Evolutionary conservation across 2,113 vertebrate genomes (phyloP).

Genomic region (Erythrolamprus reginae): DNA sequence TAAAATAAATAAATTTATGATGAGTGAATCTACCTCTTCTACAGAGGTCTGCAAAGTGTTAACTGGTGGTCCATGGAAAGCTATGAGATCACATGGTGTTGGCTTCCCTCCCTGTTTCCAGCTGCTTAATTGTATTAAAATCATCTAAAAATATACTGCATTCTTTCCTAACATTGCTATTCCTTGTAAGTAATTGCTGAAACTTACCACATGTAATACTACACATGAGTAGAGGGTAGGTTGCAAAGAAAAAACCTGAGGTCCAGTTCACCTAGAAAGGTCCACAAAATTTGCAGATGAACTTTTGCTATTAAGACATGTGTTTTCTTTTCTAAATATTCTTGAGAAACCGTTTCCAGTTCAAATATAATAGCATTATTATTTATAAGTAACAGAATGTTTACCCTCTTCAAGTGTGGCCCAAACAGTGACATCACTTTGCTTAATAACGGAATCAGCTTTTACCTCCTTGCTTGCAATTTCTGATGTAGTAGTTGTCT

Average conservation of each 20-base stretch:
- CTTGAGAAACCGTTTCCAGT: constrained; percentile 31
- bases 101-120: constrained; percentile 22
- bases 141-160: constrained; percentile 28
- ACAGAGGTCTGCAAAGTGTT: neutral
- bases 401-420: neutral
- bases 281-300: constrained; percentile 3
- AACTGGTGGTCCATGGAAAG: accelerated
- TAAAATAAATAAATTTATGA: too few relatives aligned
- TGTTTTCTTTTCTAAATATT: constrained; percentile 26
- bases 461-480: neutral
- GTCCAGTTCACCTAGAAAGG: neutral
- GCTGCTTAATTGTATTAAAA: constrained; percentile 17
- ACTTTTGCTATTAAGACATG: constrained; percentile 19
- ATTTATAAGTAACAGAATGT: neutral
- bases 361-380: constrained; percentile 19
- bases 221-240: neutral
- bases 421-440: neutral
- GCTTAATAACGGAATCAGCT: neutral
- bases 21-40: neutral
- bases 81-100: neutral
- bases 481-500: neutral
- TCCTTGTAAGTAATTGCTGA: neutral
- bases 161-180: constrained; percentile 23
- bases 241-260: neutral
- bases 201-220: constrained; percentile 3